These are phyloP conservation scores for Huso huso DNA, from an alignment of 2,797 vertebrate genomes.

Conservation along the genomic window DNA sequence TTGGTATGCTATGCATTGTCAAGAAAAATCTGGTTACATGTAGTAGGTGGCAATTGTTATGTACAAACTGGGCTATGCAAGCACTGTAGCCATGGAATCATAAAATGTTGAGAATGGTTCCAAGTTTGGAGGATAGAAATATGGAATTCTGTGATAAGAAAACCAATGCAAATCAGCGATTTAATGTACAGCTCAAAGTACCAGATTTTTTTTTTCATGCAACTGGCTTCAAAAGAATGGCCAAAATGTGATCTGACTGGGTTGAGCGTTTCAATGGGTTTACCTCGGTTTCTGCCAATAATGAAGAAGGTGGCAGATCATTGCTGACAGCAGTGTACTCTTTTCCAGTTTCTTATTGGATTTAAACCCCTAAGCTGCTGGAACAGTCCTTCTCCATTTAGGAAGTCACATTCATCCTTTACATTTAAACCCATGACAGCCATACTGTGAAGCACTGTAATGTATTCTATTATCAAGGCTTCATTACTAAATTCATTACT, in stretches of 20 bases:
- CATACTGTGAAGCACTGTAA: too few species aligned
- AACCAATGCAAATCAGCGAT: conserved; percentile 13
- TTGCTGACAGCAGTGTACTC: conserved; percentile 27
- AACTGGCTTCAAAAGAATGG: neutral
- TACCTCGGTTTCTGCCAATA: conserved; percentile 23
- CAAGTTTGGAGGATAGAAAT: neutral
- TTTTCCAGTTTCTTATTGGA: conserved; percentile 41
- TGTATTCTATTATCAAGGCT: too few species aligned
- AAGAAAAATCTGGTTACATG: too few species aligned
- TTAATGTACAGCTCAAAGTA: neutral
- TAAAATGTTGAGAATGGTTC: neutral
- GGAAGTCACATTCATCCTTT: conserved; percentile 21
- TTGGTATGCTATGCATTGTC: too few species aligned
- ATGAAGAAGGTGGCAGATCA: conserved; percentile 42
- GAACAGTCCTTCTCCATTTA: conserved; percentile 30
- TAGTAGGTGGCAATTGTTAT: too few species aligned
- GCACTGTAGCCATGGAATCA: conserved; percentile 1
- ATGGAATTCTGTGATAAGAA: conserved; percentile 11
- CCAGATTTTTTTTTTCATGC: neutral
- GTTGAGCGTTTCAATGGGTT: conserved; percentile 14
- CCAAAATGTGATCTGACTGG: conserved; percentile 3
- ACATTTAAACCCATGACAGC: conserved; percentile 10
- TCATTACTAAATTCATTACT: too few species aligned
- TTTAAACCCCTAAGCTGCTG: conserved; percentile 29
- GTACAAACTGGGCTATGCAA: too few species aligned